phyloP scores from a whole-genome alignment of 2,113 vertebrate species.

The Empidonax alnorum region DNA sequence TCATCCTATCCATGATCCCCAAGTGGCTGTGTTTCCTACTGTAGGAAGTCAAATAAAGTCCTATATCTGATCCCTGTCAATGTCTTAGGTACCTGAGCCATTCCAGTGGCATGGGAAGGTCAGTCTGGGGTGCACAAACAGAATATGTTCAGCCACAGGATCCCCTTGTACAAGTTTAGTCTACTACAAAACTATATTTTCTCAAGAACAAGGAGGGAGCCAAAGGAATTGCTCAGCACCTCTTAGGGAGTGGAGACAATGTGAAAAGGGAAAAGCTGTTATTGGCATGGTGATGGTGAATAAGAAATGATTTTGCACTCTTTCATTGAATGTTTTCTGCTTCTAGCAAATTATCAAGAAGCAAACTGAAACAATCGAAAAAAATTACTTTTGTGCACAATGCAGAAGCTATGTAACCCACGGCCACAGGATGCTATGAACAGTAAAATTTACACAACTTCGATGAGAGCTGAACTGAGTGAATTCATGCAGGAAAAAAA shows the following conservation, averaged over 20 bases:
- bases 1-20: neutral
- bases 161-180: neutral
- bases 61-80: neutral
- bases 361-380: neutral
- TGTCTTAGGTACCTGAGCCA: neutral
- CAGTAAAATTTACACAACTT: neutral
- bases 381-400: neutral
- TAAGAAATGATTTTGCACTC: neutral
- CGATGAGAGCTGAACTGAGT: neutral
- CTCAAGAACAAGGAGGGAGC: neutral
- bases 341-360: neutral
- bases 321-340: neutral
- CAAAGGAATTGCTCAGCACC: neutral
- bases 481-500: neutral
- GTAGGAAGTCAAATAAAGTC: neutral
- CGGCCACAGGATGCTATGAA: neutral
- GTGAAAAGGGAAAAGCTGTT: neutral
- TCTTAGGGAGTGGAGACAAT: neutral
- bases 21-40: neutral
- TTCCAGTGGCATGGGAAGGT: neutral
- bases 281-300: neutral
- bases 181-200: neutral
- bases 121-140: neutral
- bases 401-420: neutral
- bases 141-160: neutral